phyloP scores from a whole-genome alignment of 2,888 invertebrate genomes.

The Tenodera sinensis region DNA sequence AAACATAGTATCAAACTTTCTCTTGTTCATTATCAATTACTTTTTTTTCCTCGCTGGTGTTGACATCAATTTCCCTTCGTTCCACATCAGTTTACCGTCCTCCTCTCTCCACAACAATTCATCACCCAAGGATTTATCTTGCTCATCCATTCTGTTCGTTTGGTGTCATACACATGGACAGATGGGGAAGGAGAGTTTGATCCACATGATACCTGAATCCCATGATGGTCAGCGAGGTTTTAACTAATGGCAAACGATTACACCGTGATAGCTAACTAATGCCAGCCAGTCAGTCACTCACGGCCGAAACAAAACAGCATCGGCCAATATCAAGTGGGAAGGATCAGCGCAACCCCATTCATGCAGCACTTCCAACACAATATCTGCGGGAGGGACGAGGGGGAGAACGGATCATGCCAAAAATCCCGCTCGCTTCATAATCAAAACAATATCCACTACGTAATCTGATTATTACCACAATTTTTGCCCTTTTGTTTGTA shows the following conservation, averaged over 20 bases:
- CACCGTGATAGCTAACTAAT: constrained; percentile 9
- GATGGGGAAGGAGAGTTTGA: neutral
- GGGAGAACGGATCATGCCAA: neutral
- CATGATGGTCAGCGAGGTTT: constrained; percentile 12
- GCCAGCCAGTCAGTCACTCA: neutral
- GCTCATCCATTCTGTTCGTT: constrained; percentile 14
- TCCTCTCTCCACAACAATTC: constrained; percentile 3
- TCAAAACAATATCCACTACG: neutral
- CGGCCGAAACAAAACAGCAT: neutral
- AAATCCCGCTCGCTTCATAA: neutral
- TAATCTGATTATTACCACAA: neutral
- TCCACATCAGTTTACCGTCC: neutral
- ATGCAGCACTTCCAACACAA: neutral
- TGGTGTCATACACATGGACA: neutral
- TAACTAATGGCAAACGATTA: constrained; percentile 17
- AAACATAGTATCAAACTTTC: neutral
- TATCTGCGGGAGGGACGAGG: neutral
- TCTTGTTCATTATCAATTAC: constrained; percentile 2
- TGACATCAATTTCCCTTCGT: constrained; percentile 14
- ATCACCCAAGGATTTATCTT: constrained; percentile 12
- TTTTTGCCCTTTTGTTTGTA: neutral
- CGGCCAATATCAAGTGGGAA: neutral
- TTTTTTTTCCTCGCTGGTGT: neutral
- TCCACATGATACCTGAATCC: constrained; percentile 11
- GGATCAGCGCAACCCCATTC: neutral